Evolutionary conservation across 2,888 invertebrate species (phyloP).

Genomic region (Trisateles emortualis): DNA sequence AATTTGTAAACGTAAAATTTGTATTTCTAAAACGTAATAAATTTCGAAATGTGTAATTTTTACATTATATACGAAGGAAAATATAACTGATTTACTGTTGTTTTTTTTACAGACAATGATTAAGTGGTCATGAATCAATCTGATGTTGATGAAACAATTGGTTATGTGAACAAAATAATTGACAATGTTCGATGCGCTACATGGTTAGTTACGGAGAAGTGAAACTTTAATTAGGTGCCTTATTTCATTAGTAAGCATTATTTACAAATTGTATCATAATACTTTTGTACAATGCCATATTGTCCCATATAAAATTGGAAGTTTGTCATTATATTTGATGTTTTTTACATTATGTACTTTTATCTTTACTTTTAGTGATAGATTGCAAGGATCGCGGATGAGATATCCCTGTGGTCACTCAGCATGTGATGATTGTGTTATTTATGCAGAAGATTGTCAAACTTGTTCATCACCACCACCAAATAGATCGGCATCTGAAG

Average conservation of each 20-base stretch:
- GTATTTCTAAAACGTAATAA: not conserved
- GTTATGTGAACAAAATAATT: constrained; percentile 61
- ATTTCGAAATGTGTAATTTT: not conserved
- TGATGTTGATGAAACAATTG: constrained; percentile 57
- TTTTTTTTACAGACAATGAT: constrained; percentile 9
- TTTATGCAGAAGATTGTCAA: constrained; percentile 55
- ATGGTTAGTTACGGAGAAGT: constrained; percentile 59
- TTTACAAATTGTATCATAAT: not conserved
- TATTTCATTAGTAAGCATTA: not conserved
- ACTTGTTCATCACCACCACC: constrained; percentile 61
- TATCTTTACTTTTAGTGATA: constrained; percentile 59
- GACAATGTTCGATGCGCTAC: constrained; percentile 64
- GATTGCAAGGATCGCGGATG: constrained; percentile 54
- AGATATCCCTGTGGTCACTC: constrained; percentile 74
- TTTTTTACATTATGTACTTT: not conserved
- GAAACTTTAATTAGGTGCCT: not conserved
- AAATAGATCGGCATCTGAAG: constrained; percentile 29
- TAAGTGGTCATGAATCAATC: constrained; percentile 57
- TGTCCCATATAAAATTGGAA: too few species aligned
- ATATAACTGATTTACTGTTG: not conserved
- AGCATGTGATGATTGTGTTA: constrained; percentile 66
- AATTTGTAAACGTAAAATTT: not conserved
- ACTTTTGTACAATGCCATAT: not conserved
- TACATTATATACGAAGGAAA: too few species aligned
- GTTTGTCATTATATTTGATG: not conserved